These are phyloP conservation scores for Presbytis comata DNA, from an alignment of 2,797 vertebrate species.

Conservation along the genomic window DNA sequence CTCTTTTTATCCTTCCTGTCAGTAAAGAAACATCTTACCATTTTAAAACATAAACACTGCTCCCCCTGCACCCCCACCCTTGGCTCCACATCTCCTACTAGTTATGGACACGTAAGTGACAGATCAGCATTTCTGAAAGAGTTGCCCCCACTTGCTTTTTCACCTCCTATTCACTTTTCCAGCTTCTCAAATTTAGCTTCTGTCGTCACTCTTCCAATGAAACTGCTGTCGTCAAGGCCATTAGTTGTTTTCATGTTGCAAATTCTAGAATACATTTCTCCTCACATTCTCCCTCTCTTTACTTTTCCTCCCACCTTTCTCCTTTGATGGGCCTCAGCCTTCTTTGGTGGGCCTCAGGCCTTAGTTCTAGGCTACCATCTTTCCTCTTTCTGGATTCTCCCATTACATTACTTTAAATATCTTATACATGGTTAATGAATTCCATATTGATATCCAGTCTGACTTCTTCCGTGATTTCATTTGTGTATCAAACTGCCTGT, in stretches of 20 bases:
- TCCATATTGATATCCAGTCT: conserved; percentile 38
- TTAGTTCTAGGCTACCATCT: background rate
- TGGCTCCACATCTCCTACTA: background rate
- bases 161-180: background rate
- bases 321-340: background rate
- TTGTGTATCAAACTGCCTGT: background rate
- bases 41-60: conserved; percentile 11
- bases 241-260: background rate
- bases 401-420: conserved; percentile 23
- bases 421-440: background rate
- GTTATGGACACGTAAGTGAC: background rate
- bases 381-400: conserved; percentile 8
- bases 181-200: background rate
- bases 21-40: background rate
- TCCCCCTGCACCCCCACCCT: background rate
- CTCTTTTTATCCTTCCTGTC: background rate
- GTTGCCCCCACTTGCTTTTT: background rate
- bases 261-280: background rate
- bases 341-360: background rate
- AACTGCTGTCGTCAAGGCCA: background rate
- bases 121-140: background rate
- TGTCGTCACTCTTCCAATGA: background rate
- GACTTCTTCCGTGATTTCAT: background rate
- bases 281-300: background rate
- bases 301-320: background rate